Evolutionary conservation across 1,140 invertebrate genomes (phyloP).

Genomic region (Drosophila azteca): DNA sequence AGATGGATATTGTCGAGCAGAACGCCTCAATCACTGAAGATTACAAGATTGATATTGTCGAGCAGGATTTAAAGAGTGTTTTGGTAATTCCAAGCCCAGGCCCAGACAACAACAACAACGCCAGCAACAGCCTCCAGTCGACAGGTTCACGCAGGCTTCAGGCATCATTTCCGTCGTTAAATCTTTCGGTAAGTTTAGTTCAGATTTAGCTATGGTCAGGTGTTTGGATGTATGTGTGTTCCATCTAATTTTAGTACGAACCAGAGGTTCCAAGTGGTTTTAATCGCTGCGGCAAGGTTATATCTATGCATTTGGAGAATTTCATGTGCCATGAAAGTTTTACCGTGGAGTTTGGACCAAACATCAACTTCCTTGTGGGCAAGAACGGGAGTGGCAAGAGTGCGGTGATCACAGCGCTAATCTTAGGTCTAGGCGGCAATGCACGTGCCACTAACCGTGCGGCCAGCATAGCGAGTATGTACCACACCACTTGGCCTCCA

Average conservation of each 20-base stretch:
- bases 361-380: slow-evolving; percentile 96
- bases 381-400: slow-evolving; percentile 98
- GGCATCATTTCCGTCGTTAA: background rate
- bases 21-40: too few species aligned
- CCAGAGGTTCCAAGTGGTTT: slow-evolving; percentile 22
- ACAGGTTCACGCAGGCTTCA: too few species aligned
- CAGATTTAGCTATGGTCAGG: too few species aligned
- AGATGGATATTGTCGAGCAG: too few species aligned
- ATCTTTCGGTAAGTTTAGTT: background rate
- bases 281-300: slow-evolving; percentile 88
- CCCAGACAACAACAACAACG: too few species aligned
- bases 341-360: slow-evolving; percentile 89
- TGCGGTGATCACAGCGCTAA: slow-evolving; percentile 94
- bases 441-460: slow-evolving; percentile 91
- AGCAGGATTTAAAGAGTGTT: too few species aligned
- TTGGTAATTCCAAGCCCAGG: too few species aligned
- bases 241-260: slow-evolving; percentile 17
- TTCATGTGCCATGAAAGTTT: slow-evolving; percentile 97
- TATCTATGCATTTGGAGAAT: slow-evolving; percentile 90
- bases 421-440: slow-evolving; percentile 93
- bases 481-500: too few species aligned
- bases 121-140: too few species aligned
- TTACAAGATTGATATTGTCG: too few species aligned
- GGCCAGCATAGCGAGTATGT: slow-evolving; percentile 88
- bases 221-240: background rate